Evolutionary conservation across 2,888 invertebrate genomes (phyloP).

Genomic region (Adelphocoris suturalis): DNA sequence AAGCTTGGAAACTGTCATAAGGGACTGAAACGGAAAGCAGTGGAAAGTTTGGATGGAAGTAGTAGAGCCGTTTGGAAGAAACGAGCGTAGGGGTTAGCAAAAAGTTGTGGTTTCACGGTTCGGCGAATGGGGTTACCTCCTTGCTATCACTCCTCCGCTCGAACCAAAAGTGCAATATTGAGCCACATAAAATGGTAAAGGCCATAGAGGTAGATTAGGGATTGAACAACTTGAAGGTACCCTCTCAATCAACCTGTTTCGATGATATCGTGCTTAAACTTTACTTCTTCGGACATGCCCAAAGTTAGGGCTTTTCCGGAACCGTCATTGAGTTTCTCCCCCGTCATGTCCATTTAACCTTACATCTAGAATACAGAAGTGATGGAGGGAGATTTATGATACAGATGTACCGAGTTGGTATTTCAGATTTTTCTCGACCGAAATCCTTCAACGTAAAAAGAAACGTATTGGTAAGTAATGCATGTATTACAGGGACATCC

Average conservation of each 20-base stretch:
- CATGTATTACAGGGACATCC: too few species aligned
- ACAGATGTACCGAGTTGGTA: too few species aligned
- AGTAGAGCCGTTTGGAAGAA: neutral
- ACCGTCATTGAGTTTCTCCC: neutral
- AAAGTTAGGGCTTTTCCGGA: neutral
- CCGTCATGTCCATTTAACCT: neutral
- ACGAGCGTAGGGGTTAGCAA: neutral
- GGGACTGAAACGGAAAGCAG: neutral
- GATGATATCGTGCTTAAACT: neutral
- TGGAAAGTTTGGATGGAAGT: slow-evolving; percentile 15
- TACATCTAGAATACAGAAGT: neutral
- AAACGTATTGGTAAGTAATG: too few species aligned
- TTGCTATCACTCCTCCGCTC: neutral
- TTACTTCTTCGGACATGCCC: neutral
- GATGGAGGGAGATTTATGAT: neutral
- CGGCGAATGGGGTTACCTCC: neutral
- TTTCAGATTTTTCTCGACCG: too few species aligned
- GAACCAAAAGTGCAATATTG: slow-evolving; percentile 37
- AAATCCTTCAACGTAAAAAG: too few species aligned
- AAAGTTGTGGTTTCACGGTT: neutral
- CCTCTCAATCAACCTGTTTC: slow-evolving; percentile 14
- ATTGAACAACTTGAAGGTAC: slow-evolving; percentile 15
- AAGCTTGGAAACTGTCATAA: neutral
- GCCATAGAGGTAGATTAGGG: slow-evolving; percentile 30
- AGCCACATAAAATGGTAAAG: slow-evolving; percentile 12